Conservation (phyloP, 2,888 invertebrate species). For the Halictus quadricinctus region DNA sequence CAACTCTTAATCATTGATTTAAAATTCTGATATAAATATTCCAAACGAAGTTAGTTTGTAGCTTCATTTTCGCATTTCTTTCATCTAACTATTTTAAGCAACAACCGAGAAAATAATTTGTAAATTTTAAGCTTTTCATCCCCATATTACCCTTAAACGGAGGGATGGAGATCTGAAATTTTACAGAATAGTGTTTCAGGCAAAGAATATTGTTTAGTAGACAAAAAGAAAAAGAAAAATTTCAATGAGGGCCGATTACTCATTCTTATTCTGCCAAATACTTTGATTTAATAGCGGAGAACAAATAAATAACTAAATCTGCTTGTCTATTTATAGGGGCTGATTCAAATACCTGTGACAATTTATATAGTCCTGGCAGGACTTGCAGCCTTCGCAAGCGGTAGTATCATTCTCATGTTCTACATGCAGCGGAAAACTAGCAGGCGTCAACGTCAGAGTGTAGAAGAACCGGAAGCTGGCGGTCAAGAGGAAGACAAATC, state of each 20-base stretch:
- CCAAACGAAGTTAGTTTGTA: too few species aligned
- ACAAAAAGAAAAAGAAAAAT: not conserved
- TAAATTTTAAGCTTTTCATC: too few species aligned
- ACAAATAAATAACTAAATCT: not conserved
- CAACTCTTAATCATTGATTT: too few species aligned
- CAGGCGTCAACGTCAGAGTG: constrained; percentile 65
- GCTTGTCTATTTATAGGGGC: constrained; percentile 41
- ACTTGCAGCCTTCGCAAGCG: constrained; percentile 52
- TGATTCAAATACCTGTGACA: constrained; percentile 57
- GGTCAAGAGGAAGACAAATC: constrained; percentile 74
- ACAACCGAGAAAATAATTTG: too few species aligned
- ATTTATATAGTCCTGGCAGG: constrained; percentile 62
- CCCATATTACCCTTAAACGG: too few species aligned
- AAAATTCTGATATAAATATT: too few species aligned
- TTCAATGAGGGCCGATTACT: not conserved
- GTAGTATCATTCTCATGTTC: constrained; percentile 63
- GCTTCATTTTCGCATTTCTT: too few species aligned
- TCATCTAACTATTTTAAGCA: too few species aligned
- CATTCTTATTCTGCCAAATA: not conserved
- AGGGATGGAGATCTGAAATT: too few species aligned
- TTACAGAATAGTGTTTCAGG: too few species aligned
- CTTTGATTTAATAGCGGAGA: not conserved
- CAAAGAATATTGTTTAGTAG: too few species aligned
- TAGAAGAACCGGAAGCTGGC: constrained; percentile 72
- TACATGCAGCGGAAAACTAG: constrained; percentile 68